Conservation (phyloP, 2,113 vertebrate genomes). For the Esox niger region DNA sequence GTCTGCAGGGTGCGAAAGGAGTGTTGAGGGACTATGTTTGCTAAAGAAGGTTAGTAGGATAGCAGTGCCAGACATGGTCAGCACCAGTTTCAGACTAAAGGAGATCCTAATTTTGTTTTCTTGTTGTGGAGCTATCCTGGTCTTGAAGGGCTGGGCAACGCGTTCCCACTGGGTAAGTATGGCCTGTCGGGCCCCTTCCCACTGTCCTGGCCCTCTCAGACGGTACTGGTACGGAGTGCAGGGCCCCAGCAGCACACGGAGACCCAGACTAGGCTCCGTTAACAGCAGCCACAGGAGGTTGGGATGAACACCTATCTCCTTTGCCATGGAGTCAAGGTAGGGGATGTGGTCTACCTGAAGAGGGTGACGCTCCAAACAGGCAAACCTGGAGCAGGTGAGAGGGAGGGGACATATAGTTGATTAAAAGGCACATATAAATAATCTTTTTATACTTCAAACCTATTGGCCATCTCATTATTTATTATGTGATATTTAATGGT, state of each 20-base stretch:
- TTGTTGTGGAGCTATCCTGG: conserved; percentile 57
- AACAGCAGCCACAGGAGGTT: conserved; percentile 72
- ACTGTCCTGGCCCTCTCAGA: conserved; percentile 79
- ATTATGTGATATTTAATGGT: too few species aligned
- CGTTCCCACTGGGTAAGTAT: conserved; percentile 87
- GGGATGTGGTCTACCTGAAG: conserved; percentile 71
- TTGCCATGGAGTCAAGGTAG: conserved; percentile 79
- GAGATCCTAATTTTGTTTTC: conserved; percentile 10
- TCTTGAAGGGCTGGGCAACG: conserved; percentile 74
- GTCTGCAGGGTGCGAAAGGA: not conserved
- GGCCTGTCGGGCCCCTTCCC: conserved; percentile 79
- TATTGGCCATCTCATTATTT: too few species aligned
- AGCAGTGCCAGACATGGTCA: conserved; percentile 16
- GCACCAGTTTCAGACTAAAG: not conserved
- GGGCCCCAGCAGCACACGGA: conserved; percentile 78
- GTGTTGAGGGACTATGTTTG: not conserved
- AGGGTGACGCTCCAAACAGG: conserved; percentile 59
- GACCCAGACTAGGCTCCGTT: conserved; percentile 75
- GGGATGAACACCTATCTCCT: conserved; percentile 72
- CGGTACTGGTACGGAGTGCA: conserved; percentile 85
- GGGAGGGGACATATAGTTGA: not conserved
- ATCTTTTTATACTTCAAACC: not conserved
- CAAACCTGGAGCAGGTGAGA: conserved; percentile 28
- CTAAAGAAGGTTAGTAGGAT: conserved; percentile 32
- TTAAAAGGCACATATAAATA: not conserved